Percentiles rank a stretch among this genome's conserved stretches.
Evolutionary conservation across 1,140 invertebrate genomes (phyloP).

Genomic region (Amphibalanus amphitrite): DNA sequence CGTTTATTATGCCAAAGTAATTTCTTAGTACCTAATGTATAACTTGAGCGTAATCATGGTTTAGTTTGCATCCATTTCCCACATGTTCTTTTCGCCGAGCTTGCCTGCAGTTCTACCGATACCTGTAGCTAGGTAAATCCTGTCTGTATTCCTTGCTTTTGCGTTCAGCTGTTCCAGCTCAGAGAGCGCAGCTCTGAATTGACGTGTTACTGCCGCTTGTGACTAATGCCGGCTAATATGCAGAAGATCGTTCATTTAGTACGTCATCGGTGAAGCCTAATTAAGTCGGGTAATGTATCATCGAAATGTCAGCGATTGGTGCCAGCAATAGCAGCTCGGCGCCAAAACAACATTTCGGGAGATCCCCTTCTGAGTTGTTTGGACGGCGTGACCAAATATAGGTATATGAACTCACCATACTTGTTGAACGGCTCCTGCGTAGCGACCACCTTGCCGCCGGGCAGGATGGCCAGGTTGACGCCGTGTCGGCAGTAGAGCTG

Average conservation of each 20-base stretch:
- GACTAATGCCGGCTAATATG: background rate
- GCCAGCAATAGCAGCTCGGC: constrained; percentile 1
- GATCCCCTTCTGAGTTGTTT: too few species aligned
- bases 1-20: background rate
- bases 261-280: too few species aligned
- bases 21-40: background rate
- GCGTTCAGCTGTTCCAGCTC: too few species aligned
- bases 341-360: background rate
- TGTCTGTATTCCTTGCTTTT: too few species aligned
- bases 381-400: background rate
- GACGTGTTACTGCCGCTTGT: too few species aligned
- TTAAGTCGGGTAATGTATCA: too few species aligned
- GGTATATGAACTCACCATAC: constrained; percentile 30
- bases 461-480: constrained; percentile 35
- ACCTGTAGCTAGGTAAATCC: too few species aligned
- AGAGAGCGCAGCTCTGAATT: too few species aligned
- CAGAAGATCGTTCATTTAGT: background rate
- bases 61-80: too few species aligned
- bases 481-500: constrained; percentile 32
- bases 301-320: background rate
- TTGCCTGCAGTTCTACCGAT: too few species aligned
- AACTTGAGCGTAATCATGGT: constrained; percentile 1
- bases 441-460: constrained; percentile 34
- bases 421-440: constrained; percentile 31
- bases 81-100: too few species aligned